Conservation (phyloP, 1,140 invertebrate genomes). For the Matsumurasca onukii region DNA sequence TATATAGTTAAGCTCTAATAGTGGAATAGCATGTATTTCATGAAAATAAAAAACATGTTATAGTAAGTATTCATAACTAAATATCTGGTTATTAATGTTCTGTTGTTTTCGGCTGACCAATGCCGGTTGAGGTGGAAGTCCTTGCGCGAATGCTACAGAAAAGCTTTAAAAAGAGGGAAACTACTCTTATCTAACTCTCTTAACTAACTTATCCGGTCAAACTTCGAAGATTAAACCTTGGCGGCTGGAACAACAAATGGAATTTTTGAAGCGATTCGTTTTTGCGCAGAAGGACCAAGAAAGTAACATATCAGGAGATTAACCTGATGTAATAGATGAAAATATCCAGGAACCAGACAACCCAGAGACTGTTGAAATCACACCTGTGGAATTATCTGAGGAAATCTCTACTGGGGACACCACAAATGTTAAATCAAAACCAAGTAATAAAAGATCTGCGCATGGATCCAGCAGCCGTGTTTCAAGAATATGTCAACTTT, state of each 20-base stretch:
- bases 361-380: not conserved
- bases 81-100: no score
- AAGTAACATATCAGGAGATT: constrained; percentile 6
- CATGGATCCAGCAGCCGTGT: constrained; percentile 19
- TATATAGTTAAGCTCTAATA: no score
- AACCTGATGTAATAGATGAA: not conserved
- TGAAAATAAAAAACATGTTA: no score
- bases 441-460: constrained; percentile 6
- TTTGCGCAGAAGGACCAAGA: constrained; percentile 17
- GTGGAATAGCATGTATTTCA: no score
- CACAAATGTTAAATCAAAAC: no score
- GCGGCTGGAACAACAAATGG: constrained; percentile 33
- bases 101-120: no score
- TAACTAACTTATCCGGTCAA: constrained; percentile 29
- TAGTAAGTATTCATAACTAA: no score
- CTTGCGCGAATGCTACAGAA: constrained; percentile 31
- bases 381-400: not conserved
- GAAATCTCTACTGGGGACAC: not conserved
- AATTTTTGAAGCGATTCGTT: constrained; percentile 24
- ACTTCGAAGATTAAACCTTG: constrained; percentile 24
- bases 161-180: constrained; percentile 25
- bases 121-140: constrained; percentile 27
- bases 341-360: constrained; percentile 10
- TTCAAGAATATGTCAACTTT: constrained; percentile 25
- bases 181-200: no score